Evolutionary conservation across 2,888 invertebrate genomes (phyloP), one percentile per base, ranked within the genome.

Genomic region (Eurytoma californica): DNA sequence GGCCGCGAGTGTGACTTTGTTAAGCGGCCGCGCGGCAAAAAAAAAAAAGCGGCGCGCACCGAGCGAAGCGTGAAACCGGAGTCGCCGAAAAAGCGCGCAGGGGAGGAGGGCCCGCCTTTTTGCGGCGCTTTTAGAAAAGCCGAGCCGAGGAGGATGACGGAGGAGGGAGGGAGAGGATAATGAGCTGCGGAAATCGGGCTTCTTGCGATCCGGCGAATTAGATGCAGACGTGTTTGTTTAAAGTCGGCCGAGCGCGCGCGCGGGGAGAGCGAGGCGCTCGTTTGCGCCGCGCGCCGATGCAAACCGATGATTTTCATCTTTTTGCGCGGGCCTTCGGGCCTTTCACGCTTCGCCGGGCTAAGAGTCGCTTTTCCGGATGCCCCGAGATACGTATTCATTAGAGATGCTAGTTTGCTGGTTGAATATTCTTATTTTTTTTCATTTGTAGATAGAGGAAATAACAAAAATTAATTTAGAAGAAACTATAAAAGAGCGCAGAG

Each of bases 61-160:
- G 28, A 14, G 47, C 28, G 75, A 55, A 76, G 76, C 68, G 76
- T 63, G 76, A 76, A 76, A 79, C 18, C 70, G 61, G 24, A 28
- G 47, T 76, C 75, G 76, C 76, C 79, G 78, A 82, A n/a, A 51
- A 67, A 53, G 24, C 20, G 67, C 67, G 28, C 85, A 24, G 7
- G 24, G 13, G 66, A 18, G 5, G 58, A 14, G n/a, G 30, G 63
- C 39, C 53, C 53, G 16, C n/a, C 53, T 77, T 77, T 77, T 77
- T 77, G 63, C 58, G 12, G 63, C 47, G 47, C 39, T 39, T 39
- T 18, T 47, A 18, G 61, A 60, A n/a, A 61, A 9, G 24, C 20
- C 24, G 60, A 9, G 60, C 2, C 3, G 24, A 13, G 1, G n/a
- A 1, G 20, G 49, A 30, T 2, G 24, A n/a, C 7, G 0, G 16